Evolutionary conservation across 2,113 vertebrate species (phyloP).

Genomic region (Microtus ochrogaster): DNA sequence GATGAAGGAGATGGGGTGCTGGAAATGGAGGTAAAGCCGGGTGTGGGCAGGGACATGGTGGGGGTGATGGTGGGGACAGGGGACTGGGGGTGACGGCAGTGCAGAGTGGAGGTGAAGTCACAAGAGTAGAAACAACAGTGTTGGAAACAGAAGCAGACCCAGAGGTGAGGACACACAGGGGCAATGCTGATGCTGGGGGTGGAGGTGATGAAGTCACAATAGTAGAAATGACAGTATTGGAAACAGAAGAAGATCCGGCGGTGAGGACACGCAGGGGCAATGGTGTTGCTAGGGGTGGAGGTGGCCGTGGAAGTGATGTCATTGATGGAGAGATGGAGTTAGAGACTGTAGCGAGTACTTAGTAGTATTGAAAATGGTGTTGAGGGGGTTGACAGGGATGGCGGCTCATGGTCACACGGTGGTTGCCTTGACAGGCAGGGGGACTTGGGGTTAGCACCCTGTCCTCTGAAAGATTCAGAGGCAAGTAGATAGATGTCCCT

Average conservation of each 20-base stretch:
- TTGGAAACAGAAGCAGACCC: not conserved
- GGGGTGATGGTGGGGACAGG: too few relatives aligned
- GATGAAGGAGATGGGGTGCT: not conserved
- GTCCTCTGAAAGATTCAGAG: not conserved
- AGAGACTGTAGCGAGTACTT: not conserved
- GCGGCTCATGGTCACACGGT: not conserved
- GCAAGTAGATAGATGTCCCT: not conserved
- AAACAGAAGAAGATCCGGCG: fast-evolving
- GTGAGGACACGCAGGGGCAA: fast-evolving
- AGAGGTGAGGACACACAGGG: fast-evolving
- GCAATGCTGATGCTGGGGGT: not conserved
- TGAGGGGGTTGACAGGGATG: not conserved
- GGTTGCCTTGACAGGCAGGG: not conserved
- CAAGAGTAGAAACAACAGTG: fast-evolving
- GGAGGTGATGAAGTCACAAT: too few relatives aligned
- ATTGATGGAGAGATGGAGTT: not conserved
- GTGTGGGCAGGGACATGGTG: too few relatives aligned
- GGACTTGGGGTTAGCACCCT: fast-evolving
- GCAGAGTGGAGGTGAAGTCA: too few relatives aligned
- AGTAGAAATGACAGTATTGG: not conserved
- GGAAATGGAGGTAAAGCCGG: not conserved
- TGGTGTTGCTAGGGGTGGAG: not conserved
- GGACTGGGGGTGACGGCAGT: too few relatives aligned
- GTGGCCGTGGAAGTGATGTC: fast-evolving
- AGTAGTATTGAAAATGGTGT: not conserved